A percentile compares a stretch with the other conserved stretches of the same genome.
Evolutionary conservation across 2,888 invertebrate genomes (phyloP).

Genomic region (Imbricaverruca yamaguchii): DNA sequence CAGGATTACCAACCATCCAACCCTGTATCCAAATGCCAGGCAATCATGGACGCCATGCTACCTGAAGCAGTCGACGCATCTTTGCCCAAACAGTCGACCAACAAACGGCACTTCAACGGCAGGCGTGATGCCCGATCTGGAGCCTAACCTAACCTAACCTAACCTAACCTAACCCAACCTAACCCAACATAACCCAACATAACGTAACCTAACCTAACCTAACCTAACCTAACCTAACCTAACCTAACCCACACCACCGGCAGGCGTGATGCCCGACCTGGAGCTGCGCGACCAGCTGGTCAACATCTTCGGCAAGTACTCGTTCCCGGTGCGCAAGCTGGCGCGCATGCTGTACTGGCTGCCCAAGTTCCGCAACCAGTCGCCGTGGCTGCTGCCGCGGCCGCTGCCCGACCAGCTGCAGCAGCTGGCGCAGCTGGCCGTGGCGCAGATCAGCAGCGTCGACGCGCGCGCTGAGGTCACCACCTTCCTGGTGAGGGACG

Average conservation of each 20-base stretch:
- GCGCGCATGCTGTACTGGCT: constrained; percentile 55
- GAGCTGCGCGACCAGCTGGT: constrained; percentile 76
- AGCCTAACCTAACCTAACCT: no score
- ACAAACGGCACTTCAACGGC: constrained; percentile 26
- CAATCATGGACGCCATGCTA: no score
- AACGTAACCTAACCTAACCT: no score
- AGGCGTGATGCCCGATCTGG: constrained; percentile 85
- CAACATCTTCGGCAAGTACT: constrained; percentile 73
- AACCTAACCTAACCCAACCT: no score
- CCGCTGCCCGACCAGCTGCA: constrained; percentile 66
- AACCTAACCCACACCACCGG: no score
- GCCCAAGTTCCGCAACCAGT: constrained; percentile 72
- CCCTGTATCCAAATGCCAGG: no score
- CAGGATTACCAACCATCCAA: no score
- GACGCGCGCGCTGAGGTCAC: constrained; percentile 63
- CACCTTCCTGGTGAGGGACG: constrained; percentile 53
- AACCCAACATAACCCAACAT: no score
- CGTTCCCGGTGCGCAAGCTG: constrained; percentile 48
- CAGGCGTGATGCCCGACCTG: constrained; percentile 81
- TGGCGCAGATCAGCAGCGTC: constrained; percentile 72
- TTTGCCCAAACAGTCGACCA: no score
- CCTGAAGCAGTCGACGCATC: no score
- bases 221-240: no score
- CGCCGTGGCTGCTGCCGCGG: constrained; percentile 75
- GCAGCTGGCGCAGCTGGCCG: constrained; percentile 71